Evolutionary conservation across 2,113 vertebrate genomes (phyloP).

Genomic region (Scalopus aquaticus): DNA sequence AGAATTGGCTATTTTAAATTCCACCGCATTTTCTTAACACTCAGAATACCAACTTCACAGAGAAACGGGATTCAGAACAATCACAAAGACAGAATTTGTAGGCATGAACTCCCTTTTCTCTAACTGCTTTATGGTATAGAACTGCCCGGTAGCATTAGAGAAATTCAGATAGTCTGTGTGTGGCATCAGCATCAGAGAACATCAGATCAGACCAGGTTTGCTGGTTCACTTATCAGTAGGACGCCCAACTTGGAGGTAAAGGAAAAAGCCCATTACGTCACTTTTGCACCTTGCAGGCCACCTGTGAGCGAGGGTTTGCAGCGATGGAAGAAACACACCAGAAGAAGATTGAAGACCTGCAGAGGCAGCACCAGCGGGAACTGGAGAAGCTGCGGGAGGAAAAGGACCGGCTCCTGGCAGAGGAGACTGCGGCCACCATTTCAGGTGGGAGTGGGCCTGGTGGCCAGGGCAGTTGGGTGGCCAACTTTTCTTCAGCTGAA

Average conservation of each 20-base stretch:
- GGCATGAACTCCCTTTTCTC: neutral
- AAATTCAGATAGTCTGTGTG: neutral
- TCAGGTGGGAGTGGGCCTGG: conserved; percentile 86
- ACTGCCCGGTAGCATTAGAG: neutral
- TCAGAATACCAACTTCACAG: neutral
- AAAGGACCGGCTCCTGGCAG: conserved; percentile 94
- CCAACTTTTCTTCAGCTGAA: neutral
- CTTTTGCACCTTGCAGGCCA: conserved; percentile 88
- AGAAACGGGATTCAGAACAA: neutral
- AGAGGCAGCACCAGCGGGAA: conserved; percentile 97
- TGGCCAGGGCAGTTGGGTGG: neutral
- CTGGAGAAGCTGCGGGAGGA: conserved; percentile 96
- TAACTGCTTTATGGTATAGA: neutral
- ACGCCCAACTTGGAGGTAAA: neutral
- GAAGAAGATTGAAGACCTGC: conserved; percentile 96
- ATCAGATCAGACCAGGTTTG: fast-evolving
- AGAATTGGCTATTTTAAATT: neutral
- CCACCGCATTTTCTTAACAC: neutral
- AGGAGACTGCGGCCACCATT: conserved; percentile 97
- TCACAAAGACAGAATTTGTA: neutral
- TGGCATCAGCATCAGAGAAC: neutral
- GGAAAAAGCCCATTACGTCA: neutral
- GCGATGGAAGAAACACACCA: conserved; percentile 99
- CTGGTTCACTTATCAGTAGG: neutral
- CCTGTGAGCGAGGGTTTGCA: conserved; percentile 97